Percentiles rank a stretch among this genome's conserved stretches.
Conservation (phyloP, 2,888 invertebrate species). For the Trichopoda pennipes region DNA sequence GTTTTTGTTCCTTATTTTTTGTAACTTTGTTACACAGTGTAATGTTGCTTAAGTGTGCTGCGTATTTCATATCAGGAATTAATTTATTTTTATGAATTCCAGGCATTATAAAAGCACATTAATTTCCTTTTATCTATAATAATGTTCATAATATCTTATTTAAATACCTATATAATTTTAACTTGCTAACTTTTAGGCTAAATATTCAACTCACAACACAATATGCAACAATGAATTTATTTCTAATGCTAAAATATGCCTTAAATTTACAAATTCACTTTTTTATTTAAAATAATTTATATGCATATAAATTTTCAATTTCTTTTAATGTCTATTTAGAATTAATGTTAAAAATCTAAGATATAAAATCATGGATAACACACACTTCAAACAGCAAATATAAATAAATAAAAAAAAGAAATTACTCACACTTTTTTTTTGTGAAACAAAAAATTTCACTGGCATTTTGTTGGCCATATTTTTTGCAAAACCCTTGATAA, state of each 20-base stretch:
- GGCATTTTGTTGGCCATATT: constrained; percentile 61
- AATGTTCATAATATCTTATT: not conserved
- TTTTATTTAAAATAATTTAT: constrained; percentile 44
- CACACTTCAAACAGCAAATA: not conserved
- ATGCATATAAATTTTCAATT: constrained; percentile 56
- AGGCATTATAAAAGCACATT: not conserved
- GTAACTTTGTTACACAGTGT: no score
- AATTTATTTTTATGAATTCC: no score
- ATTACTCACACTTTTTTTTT: not conserved
- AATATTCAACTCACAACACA: not conserved
- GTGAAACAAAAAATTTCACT: constrained; percentile 51
- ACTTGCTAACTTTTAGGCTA: constrained; percentile 12
- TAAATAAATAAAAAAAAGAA: not conserved
- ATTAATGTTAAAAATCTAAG: constrained; percentile 38
- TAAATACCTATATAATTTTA: not conserved
- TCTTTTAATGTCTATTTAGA: constrained; percentile 39
- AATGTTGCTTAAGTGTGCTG: no score
- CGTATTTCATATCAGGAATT: no score
- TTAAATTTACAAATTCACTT: constrained; percentile 4
- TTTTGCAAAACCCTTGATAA: constrained; percentile 53
- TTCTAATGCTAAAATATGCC: constrained; percentile 29
- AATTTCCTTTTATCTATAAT: not conserved
- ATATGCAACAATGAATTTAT: not conserved
- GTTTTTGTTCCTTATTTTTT: no score
- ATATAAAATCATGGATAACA: constrained; percentile 56